Evolutionary conservation across 2,797 vertebrate species (phyloP).

Genomic region (Spea hammondii): DNA sequence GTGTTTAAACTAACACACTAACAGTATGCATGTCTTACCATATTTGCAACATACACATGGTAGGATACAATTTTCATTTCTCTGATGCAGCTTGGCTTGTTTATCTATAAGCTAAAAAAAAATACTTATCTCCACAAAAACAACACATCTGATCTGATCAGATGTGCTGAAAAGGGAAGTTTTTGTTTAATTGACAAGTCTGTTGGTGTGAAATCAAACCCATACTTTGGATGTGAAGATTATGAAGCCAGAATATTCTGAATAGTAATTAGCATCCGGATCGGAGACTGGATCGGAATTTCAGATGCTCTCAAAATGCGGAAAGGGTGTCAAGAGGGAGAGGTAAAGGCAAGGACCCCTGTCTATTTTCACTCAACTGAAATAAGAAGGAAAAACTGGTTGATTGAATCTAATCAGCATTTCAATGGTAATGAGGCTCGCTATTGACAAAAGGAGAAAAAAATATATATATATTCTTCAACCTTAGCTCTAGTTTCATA

Average conservation of each 20-base stretch:
- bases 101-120: conserved; percentile 10
- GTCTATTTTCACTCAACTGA: conserved; percentile 41
- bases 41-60: not conserved
- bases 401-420: conserved; percentile 50
- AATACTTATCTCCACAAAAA: conserved; percentile 17
- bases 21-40: not conserved
- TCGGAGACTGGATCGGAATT: conserved; percentile 11
- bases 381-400: conserved; percentile 33
- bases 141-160: conserved; percentile 32
- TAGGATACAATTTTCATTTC: not conserved
- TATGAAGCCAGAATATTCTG: conserved; percentile 7
- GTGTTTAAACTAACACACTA: not conserved
- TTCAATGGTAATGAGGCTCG: conserved; percentile 46
- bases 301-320: not conserved
- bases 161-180: conserved; percentile 27
- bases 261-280: conserved; percentile 42
- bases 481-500: conserved; percentile 45
- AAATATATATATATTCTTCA: conserved; percentile 41
- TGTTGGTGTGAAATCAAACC: conserved; percentile 34
- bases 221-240: conserved; percentile 25
- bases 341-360: conserved; percentile 40
- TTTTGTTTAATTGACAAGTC: conserved; percentile 42
- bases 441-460: conserved; percentile 40
- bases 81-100: not conserved
- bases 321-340: conserved; percentile 20